Conservation (phyloP, 2,113 vertebrate genomes). For the Xerus inauris region DNA sequence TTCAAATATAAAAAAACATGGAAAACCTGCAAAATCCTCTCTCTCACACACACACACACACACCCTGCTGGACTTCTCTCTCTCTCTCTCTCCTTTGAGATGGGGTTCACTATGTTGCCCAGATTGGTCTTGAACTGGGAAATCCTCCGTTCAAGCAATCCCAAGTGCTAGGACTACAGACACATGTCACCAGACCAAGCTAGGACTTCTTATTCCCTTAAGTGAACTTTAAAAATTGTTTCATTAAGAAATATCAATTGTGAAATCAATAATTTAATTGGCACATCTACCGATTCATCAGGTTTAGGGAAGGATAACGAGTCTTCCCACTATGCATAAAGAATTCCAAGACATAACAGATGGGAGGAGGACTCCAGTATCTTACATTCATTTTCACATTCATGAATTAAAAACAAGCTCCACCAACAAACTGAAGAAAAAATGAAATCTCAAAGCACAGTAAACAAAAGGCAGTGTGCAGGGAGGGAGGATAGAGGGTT, state of each 20-base stretch:
- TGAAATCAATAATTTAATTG: not conserved
- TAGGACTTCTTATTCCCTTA: not conserved
- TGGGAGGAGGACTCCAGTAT: not conserved
- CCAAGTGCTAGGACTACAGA: not conserved
- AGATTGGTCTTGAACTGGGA: too few relatives aligned
- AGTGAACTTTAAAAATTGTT: conserved; percentile 8
- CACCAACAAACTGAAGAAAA: not conserved
- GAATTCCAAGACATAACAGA: not conserved
- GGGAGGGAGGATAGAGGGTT: not conserved
- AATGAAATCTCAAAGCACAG: not conserved
- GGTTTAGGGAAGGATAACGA: not conserved
- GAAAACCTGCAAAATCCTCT: not conserved
- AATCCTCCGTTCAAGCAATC: not conserved
- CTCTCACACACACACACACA: not conserved
- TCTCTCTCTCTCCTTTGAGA: not conserved
- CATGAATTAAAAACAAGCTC: not conserved
- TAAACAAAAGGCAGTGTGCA: not conserved
- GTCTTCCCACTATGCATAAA: not conserved
- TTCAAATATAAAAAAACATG: not conserved
- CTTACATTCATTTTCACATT: not conserved
- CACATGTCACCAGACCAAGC: too few relatives aligned
- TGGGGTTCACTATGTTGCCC: too few relatives aligned
- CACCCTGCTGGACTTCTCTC: not conserved
- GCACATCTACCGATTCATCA: not conserved
- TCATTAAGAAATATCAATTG: not conserved